These are phyloP conservation scores for Chanos chanos DNA, from an alignment of 2,797 vertebrate species.

Conservation along the genomic window DNA sequence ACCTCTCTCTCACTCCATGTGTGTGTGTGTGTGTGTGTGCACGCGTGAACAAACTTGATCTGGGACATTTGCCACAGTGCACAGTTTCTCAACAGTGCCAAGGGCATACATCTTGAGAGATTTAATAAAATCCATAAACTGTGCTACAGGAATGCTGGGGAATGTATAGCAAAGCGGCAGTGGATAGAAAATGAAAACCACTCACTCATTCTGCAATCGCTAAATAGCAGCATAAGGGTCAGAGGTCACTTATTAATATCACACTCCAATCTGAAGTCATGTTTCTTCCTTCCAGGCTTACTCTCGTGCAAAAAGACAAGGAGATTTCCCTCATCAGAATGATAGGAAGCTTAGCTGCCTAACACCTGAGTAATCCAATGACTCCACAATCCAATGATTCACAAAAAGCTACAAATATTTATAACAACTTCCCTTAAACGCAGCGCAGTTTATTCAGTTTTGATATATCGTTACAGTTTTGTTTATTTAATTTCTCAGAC, in stretches of 20 bases:
- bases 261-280: constrained; percentile 25
- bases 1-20: constrained; percentile 25
- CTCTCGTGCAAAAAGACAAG: constrained; percentile 2
- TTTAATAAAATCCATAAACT: constrained; percentile 66
- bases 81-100: constrained; percentile 51
- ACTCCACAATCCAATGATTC: too few species aligned
- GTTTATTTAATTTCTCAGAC: too few species aligned
- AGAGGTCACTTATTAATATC: constrained; percentile 28
- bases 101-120: constrained; percentile 55
- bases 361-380: too few species aligned
- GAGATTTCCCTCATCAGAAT: too few species aligned
- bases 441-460: too few species aligned
- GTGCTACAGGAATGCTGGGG: constrained; percentile 52
- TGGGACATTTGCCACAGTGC: constrained; percentile 42
- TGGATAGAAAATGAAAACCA: constrained; percentile 58
- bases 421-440: too few species aligned
- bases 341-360: too few species aligned
- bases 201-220: constrained; percentile 16
- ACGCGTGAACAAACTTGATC: constrained; percentile 40
- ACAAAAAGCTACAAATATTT: too few species aligned
- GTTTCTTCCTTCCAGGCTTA: constrained; percentile 1
- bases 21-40: constrained; percentile 17
- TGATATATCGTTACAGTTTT: too few species aligned
- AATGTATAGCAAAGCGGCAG: constrained; percentile 41
- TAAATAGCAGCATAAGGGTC: constrained; percentile 13